Conservation (phyloP, 2,113 vertebrate species). For the Pimephales promelas region DNA sequence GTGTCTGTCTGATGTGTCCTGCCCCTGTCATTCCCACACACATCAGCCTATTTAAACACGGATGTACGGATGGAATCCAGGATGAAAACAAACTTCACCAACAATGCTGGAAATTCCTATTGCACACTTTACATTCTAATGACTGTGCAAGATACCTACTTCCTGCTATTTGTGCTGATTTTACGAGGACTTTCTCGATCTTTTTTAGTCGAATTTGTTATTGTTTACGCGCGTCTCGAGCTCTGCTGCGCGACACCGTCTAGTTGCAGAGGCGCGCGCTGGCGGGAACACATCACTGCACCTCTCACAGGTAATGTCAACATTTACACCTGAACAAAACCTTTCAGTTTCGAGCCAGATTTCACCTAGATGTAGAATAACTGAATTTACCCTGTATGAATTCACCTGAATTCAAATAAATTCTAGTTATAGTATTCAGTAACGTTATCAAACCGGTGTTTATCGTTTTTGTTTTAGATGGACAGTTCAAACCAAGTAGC, state of each 20-base stretch:
- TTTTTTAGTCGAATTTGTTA: neutral
- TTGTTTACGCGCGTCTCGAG: neutral
- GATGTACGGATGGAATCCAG: neutral
- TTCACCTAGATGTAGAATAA: neutral
- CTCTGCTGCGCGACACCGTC: neutral
- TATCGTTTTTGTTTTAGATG: too few relatives aligned
- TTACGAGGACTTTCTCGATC: neutral
- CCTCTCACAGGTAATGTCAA: constrained; percentile 6
- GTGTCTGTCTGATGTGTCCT: neutral
- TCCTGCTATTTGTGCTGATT: neutral
- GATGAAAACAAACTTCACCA: constrained; percentile 2
- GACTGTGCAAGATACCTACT: too few relatives aligned
- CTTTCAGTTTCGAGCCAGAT: neutral
- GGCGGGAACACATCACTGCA: neutral
- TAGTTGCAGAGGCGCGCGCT: neutral
- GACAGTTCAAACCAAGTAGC: too few relatives aligned
- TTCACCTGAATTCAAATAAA: too few relatives aligned
- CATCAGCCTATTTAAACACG: neutral
- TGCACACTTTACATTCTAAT: neutral
- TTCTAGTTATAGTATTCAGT: too few relatives aligned
- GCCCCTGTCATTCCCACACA: neutral
- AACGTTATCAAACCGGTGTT: too few relatives aligned
- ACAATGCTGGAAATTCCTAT: neutral
- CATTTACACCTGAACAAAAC: neutral
- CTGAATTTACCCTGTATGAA: neutral